Evolutionary conservation across 2,113 vertebrate species (phyloP).

Genomic region (Cnemophilus loriae): DNA sequence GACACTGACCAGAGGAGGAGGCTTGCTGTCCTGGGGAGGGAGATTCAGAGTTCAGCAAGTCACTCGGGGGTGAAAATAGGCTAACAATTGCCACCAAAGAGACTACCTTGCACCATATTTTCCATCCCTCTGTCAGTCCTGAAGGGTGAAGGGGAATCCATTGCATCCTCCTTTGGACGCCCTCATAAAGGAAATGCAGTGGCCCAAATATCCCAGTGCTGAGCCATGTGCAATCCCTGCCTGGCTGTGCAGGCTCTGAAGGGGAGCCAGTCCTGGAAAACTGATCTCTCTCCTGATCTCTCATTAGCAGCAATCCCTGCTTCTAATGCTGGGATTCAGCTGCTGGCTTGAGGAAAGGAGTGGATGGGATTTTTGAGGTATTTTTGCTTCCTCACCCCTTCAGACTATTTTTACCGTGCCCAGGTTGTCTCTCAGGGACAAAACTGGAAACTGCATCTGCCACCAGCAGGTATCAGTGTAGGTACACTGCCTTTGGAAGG

Average conservation of each 20-base stretch:
- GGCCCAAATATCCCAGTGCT: not conserved
- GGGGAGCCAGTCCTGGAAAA: not conserved
- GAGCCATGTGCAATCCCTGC: not conserved
- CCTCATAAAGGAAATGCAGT: not conserved
- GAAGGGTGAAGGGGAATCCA: not conserved
- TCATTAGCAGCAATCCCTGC: no score
- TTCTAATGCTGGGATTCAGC: not conserved
- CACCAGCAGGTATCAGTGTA: not conserved
- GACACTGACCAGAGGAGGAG: not conserved
- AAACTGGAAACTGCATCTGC: not conserved
- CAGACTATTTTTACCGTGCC: not conserved
- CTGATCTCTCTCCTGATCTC: rapidly evolving
- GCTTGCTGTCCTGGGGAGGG: not conserved
- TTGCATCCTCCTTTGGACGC: rapidly evolving
- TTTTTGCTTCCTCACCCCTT: not conserved
- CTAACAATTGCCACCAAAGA: not conserved
- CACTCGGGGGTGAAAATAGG: not conserved
- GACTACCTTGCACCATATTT: not conserved
- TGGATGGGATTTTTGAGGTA: not conserved
- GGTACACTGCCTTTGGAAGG: not conserved
- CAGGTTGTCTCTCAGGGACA: not conserved
- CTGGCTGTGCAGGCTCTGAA: not conserved
- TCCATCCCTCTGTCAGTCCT: not conserved
- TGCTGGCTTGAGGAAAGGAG: not conserved
- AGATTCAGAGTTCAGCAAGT: not conserved